Evolutionary conservation across 2,113 vertebrate genomes (phyloP).

Genomic region (Syngnathoides biaculeatus): DNA sequence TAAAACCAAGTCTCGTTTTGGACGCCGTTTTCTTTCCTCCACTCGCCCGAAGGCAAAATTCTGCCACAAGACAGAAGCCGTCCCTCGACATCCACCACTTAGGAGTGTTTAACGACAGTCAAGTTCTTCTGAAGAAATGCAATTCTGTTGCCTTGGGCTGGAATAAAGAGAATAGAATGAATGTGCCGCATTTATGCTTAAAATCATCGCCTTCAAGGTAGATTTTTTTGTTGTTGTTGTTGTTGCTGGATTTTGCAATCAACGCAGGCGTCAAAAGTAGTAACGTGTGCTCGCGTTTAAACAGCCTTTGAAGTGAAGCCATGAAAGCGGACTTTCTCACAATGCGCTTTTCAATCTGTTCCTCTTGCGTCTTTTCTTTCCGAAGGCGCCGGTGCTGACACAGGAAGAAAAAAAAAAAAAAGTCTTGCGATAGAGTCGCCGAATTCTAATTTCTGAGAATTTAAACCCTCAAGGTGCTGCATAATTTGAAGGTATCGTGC

Average conservation of each 20-base stretch:
- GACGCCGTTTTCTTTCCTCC: background rate
- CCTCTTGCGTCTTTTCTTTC: background rate
- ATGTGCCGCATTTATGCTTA: background rate
- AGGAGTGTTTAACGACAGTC: background rate
- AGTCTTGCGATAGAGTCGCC: background rate
- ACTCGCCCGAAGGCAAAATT: background rate
- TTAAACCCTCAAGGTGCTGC: background rate
- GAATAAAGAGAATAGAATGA: background rate
- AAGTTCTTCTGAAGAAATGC: background rate
- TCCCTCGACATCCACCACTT: background rate
- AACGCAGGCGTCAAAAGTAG: background rate
- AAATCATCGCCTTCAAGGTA: background rate
- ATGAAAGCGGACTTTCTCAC: background rate
- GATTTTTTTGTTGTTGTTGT: background rate
- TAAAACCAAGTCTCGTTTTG: background rate
- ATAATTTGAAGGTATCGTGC: background rate
- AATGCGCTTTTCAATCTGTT: conserved; percentile 6
- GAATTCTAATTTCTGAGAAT: background rate
- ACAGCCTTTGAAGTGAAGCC: conserved; percentile 6
- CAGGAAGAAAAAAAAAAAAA: background rate
- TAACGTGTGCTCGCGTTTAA: background rate
- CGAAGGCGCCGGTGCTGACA: background rate
- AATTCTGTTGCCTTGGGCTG: background rate
- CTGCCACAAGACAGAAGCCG: background rate
- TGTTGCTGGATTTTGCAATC: background rate